Evolutionary conservation across 2,797 vertebrate genomes (phyloP).

Genomic region (Enteromius trimaculatus): DNA sequence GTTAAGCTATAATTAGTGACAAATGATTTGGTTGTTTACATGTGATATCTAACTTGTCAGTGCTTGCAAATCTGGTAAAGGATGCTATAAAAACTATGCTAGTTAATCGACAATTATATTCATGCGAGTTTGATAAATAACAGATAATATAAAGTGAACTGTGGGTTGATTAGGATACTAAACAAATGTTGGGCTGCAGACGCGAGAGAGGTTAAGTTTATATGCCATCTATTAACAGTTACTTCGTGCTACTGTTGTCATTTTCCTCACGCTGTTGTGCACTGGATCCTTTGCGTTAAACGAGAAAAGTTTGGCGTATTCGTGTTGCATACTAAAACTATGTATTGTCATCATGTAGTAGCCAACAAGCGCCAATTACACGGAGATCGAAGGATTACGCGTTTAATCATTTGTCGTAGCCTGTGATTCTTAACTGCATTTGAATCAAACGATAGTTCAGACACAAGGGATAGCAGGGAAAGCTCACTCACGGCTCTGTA

Average conservation of each 20-base stretch:
- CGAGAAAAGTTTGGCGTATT: slow-evolving; percentile 3
- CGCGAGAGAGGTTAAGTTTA: neutral
- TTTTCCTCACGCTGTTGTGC: neutral
- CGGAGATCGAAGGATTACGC: neutral
- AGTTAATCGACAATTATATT: neutral
- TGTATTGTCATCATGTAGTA: neutral
- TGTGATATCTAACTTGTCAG: neutral
- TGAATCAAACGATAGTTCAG: neutral
- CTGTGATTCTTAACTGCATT: neutral
- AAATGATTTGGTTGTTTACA: neutral
- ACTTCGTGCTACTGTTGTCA: neutral
- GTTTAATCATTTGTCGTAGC: neutral
- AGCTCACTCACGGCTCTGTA: neutral
- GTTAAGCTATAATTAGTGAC: neutral
- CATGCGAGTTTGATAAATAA: neutral
- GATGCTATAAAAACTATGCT: neutral
- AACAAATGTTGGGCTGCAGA: neutral
- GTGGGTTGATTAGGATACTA: neutral
- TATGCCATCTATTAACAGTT: neutral
- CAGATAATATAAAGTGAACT: neutral
- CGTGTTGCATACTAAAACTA: neutral
- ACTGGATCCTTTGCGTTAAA: neutral
- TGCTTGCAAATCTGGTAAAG: neutral
- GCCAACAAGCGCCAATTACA: neutral
- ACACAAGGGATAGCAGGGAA: neutral